These are phyloP conservation scores for Crioceris asparagi DNA, from an alignment of 2,888 invertebrate genomes.

Conservation along the genomic window DNA sequence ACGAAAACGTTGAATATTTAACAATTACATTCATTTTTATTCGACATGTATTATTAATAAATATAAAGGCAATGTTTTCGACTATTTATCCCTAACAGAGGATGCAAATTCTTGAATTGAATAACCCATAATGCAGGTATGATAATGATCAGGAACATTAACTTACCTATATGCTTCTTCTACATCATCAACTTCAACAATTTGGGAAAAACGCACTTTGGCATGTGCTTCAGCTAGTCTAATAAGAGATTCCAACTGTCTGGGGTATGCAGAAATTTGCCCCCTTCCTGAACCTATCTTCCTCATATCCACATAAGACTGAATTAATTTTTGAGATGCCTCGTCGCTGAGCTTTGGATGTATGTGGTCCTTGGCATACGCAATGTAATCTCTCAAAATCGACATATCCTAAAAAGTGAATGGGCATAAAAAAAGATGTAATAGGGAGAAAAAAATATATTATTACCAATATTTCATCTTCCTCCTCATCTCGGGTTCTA, in stretches of 20 bases:
- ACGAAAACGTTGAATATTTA: too few species aligned
- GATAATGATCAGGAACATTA: too few species aligned
- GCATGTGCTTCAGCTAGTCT: conserved; percentile 94
- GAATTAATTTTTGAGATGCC: conserved; percentile 81
- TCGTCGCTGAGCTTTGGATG: conserved; percentile 82
- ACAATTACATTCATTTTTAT: too few species aligned
- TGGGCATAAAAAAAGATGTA: too few species aligned
- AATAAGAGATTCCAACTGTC: conserved; percentile 95
- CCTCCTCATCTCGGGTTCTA: conserved; percentile 55
- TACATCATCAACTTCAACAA: conserved; percentile 79
- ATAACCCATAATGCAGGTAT: too few species aligned
- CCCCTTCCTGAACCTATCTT: conserved; percentile 88
- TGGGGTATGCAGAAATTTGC: conserved; percentile 94
- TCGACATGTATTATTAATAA: too few species aligned
- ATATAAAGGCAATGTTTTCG: too few species aligned
- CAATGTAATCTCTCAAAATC: conserved; percentile 86
- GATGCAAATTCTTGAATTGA: too few species aligned
- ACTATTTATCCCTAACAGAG: too few species aligned
- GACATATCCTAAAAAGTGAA: too few species aligned
- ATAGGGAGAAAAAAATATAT: too few species aligned
- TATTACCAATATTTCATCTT: conserved; percentile 66
- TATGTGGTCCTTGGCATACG: conserved; percentile 86
- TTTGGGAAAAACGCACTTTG: conserved; percentile 72
- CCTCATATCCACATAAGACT: conserved; percentile 95
- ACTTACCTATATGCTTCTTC: conserved; percentile 94